Evolutionary conservation across 1,140 invertebrate species (phyloP).

Genomic region (Triops longicaudatus): DNA sequence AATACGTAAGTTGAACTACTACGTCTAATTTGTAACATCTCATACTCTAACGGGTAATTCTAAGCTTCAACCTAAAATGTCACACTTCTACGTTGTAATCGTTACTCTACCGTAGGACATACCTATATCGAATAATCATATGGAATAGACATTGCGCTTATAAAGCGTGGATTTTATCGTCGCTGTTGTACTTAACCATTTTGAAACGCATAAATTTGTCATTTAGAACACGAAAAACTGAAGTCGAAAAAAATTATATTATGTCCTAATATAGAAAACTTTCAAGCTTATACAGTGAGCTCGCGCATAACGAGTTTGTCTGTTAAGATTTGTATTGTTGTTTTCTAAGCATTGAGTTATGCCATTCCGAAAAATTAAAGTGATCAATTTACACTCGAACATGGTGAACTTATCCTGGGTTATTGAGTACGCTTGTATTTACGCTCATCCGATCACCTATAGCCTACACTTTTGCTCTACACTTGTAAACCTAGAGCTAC

Average conservation of each 20-base stretch:
- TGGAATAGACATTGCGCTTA: slow-evolving; percentile 26
- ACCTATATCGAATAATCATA: slow-evolving; percentile 26
- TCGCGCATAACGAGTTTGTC: too few species aligned
- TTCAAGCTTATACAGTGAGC: too few species aligned
- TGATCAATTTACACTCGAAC: too few species aligned
- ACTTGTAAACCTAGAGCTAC: too few species aligned
- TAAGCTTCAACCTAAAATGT: not conserved
- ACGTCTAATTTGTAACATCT: slow-evolving; percentile 21
- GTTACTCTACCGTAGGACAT: slow-evolving; percentile 25
- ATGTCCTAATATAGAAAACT: too few species aligned
- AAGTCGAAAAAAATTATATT: too few species aligned
- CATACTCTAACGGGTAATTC: not conserved
- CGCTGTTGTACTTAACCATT: not conserved
- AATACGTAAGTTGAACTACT: slow-evolving; percentile 39
- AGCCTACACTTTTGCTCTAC: too few species aligned
- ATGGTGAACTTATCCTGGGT: too few species aligned
- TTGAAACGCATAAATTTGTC: slow-evolving; percentile 10
- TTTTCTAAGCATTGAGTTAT: too few species aligned
- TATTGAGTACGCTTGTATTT: not conserved
- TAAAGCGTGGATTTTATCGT: slow-evolving; percentile 20
- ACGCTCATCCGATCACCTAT: not conserved
- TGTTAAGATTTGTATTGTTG: too few species aligned
- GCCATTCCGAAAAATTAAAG: too few species aligned
- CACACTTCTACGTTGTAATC: not conserved
- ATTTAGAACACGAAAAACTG: too few species aligned